Base-by-base conservation (phyloP, 1,140 invertebrate species). In the Piezodorus guildinii region DNA sequence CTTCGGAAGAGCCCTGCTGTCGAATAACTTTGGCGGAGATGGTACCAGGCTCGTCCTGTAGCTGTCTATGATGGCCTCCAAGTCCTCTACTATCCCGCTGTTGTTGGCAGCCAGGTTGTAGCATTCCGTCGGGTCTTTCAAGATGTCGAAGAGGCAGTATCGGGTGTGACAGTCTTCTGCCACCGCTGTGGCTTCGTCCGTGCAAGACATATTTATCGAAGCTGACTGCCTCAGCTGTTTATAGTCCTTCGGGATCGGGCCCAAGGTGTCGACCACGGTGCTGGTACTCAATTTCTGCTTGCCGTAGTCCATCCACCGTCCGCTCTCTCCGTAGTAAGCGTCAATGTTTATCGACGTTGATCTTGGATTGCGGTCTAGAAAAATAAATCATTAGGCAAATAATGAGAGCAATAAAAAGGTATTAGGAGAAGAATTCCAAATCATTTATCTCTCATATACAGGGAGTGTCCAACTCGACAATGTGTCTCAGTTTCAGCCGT, bases 91-190 rank as follows among this genome's bases (percentile, higher is more conserved):
- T 3, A 56, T 54, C 3, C 34, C 25, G 14, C 46, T 23, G 25
- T 54, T 21, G 17, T 52, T n/a, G 1, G 19, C 5, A n/a, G 62
- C 19, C 21, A 63, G 4, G 39, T 63, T 49, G 5, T 30, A 19
- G 30, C 43, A 23, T 23, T 63, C 62, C 19, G 34, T 19, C 2
- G 46, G 49, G 21, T 63, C 62, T 2, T 39, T 34, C 6, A 27
- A 46, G 27, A 63, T 30, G 17, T 63, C 25, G 39, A 30, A 63
- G 23, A 63, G 62, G 25, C 62, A 63, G 62, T 54, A 56, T 14
- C 21, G 19, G 14, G 27, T 23, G 44, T 63, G 43, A 44, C 62
- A 63, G 21, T 34, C 16, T 19, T 16, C 21, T 49, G 46, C n/a
- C 3, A 23, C 21, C 14, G 54, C 30, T 25, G 54, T 8, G 8